Percentiles rank a stretch among this genome's conserved stretches.
phyloP scores from a whole-genome alignment of 2,888 invertebrate species.

The Meloe dianella region DNA sequence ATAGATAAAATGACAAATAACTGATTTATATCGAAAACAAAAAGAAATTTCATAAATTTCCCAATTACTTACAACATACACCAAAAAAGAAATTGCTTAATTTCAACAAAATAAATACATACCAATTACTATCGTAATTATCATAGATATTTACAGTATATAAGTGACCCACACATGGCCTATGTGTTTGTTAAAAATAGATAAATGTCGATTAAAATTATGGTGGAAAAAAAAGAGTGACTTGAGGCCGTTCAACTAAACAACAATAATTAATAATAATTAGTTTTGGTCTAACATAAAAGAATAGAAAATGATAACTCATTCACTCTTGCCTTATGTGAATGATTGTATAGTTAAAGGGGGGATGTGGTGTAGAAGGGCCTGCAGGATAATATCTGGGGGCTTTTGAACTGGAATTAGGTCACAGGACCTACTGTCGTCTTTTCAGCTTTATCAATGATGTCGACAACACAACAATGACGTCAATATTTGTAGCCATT shows the following conservation, averaged over 20 bases:
- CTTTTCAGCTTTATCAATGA: slow-evolving; percentile 16
- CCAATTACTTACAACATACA: too few relatives aligned
- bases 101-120: neutral
- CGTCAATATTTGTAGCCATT: neutral
- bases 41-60: too few relatives aligned
- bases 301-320: slow-evolving; percentile 6
- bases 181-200: neutral
- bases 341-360: neutral
- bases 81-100: too few relatives aligned
- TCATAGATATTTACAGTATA: too few relatives aligned
- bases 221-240: neutral
- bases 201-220: neutral
- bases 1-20: too few relatives aligned
- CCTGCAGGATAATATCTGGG: slow-evolving; percentile 22
- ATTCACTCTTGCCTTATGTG: neutral
- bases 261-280: neutral
- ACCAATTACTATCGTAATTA: neutral
- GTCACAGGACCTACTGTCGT: slow-evolving; percentile 22
- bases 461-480: slow-evolving; percentile 17
- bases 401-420: slow-evolving; percentile 25
- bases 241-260: neutral
- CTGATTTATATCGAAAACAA: too few relatives aligned
- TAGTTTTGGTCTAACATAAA: too few relatives aligned
- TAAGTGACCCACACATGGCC: neutral
- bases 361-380: neutral